Evolutionary conservation across 1,140 invertebrate genomes (phyloP).

Genomic region (Panagrolaimus sp.): DNA sequence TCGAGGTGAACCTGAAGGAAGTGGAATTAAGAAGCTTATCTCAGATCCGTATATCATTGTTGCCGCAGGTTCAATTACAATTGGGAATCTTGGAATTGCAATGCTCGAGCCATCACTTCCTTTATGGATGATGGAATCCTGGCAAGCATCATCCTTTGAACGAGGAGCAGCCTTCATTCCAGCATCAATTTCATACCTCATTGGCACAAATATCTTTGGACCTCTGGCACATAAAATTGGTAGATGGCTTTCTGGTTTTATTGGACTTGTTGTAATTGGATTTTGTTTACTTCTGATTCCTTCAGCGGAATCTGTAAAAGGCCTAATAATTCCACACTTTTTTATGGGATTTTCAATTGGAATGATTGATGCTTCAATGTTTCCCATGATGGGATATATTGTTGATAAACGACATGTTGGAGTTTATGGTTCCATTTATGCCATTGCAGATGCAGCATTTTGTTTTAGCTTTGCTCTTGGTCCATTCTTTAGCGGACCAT

Average conservation of each 20-base stretch:
- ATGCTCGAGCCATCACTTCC: constrained; percentile 94
- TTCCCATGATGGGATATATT: constrained; percentile 90
- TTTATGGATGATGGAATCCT: constrained; percentile 97
- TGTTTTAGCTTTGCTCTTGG: constrained; percentile 88
- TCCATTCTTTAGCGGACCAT: constrained; percentile 58
- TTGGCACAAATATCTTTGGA: constrained; percentile 96
- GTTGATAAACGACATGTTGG: constrained; percentile 91
- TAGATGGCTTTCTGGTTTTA: constrained; percentile 84
- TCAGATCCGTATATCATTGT: constrained; percentile 88
- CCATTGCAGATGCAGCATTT: constrained; percentile 96
- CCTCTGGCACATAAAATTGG: constrained; percentile 93
- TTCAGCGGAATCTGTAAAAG: constrained; percentile 76
- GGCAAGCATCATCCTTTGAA: constrained; percentile 83
- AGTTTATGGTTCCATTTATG: constrained; percentile 89
- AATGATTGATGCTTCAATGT: constrained; percentile 83
- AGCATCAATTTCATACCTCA: constrained; percentile 89
- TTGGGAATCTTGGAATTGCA: constrained; percentile 95
- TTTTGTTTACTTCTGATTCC: constrained; percentile 87
- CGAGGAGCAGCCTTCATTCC: constrained; percentile 80
- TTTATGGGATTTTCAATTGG: constrained; percentile 96
- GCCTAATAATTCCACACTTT: constrained; percentile 88
- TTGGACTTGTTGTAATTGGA: constrained; percentile 90
- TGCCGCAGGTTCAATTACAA: constrained; percentile 81
- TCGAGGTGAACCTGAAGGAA: constrained; percentile 82
- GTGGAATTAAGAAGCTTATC: constrained; percentile 78